A percentile compares a stretch with the other conserved stretches of the same genome.
Evolutionary conservation across 2,888 invertebrate genomes (phyloP).

Genomic region (Drosophila paracracens): DNA sequence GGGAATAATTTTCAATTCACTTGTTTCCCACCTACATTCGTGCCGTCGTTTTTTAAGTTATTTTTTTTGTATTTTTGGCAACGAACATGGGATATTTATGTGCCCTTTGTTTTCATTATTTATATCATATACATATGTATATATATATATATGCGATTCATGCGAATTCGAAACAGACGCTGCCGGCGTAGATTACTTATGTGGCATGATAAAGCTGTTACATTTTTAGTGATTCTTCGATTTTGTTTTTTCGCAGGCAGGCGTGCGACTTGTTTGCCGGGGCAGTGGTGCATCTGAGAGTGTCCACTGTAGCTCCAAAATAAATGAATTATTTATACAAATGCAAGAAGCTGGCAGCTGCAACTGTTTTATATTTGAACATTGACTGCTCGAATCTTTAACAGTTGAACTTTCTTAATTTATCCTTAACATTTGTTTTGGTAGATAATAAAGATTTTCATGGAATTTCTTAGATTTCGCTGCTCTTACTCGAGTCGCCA

Average conservation of each 20-base stretch:
- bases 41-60: neutral
- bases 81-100: slow-evolving; percentile 71
- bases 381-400: neutral
- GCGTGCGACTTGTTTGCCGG: slow-evolving; percentile 58
- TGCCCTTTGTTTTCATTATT: slow-evolving; percentile 66
- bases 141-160: slow-evolving; percentile 7
- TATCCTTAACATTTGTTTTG: too few species aligned
- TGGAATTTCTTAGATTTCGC: rapidly evolving
- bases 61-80: slow-evolving; percentile 17
- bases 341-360: slow-evolving; percentile 4
- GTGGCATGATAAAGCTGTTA: slow-evolving; percentile 68
- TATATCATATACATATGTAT: slow-evolving; percentile 44
- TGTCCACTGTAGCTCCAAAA: slow-evolving; percentile 11
- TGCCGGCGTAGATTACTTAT: slow-evolving; percentile 25
- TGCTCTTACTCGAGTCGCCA: neutral
- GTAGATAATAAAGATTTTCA: too few species aligned
- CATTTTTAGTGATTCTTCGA: slow-evolving; percentile 12
- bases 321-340: slow-evolving; percentile 50
- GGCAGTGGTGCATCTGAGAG: slow-evolving; percentile 25
- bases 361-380: neutral
- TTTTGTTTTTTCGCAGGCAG: slow-evolving; percentile 17
- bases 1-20: slow-evolving; percentile 83
- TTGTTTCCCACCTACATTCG: slow-evolving; percentile 79
- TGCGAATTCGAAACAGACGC: neutral
- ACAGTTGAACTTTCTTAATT: too few species aligned